Conservation (phyloP, 2,888 invertebrate species). For the Stenchaetothrips biformis region DNA sequence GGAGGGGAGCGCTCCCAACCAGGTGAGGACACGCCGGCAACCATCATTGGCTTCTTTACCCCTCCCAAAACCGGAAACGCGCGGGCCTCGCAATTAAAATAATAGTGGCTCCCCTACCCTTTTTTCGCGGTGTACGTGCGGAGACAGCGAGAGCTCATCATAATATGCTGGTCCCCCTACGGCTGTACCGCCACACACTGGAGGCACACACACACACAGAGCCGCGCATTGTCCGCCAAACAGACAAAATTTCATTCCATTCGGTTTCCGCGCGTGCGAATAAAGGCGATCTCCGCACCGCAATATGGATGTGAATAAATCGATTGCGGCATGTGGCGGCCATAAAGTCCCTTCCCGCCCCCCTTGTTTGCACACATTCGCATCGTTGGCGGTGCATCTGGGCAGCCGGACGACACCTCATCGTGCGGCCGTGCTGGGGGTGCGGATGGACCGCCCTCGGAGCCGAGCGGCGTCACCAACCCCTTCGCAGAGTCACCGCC, state of each 20-base stretch:
- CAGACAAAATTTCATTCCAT: conserved; percentile 20
- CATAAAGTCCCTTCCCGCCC: neutral
- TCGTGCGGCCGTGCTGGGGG: too few relatives aligned
- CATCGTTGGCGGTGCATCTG: neutral
- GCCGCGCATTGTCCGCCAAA: neutral
- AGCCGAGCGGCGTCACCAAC: too few relatives aligned
- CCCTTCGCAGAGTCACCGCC: too few relatives aligned
- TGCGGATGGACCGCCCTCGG: too few relatives aligned
- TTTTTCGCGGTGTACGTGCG: neutral
- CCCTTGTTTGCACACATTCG: neutral
- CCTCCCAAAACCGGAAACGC: neutral
- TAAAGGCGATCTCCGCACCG: too few relatives aligned
- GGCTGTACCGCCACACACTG: neutral
- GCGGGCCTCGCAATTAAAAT: neutral
- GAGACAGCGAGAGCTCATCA: neutral
- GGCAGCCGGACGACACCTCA: too few relatives aligned
- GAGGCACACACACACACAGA: neutral
- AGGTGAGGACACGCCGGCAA: neutral
- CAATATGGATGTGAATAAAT: neutral
- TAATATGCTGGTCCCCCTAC: neutral
- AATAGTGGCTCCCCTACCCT: too few relatives aligned
- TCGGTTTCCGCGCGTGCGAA: neutral
- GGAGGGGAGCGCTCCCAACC: conserved; percentile 7
- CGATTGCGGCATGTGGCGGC: neutral
- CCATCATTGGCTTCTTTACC: conserved; percentile 15